Percentiles rank a stretch among this genome's conserved stretches.
Conservation (phyloP, 2,888 invertebrate species). For the Drosophila phalerata region DNA sequence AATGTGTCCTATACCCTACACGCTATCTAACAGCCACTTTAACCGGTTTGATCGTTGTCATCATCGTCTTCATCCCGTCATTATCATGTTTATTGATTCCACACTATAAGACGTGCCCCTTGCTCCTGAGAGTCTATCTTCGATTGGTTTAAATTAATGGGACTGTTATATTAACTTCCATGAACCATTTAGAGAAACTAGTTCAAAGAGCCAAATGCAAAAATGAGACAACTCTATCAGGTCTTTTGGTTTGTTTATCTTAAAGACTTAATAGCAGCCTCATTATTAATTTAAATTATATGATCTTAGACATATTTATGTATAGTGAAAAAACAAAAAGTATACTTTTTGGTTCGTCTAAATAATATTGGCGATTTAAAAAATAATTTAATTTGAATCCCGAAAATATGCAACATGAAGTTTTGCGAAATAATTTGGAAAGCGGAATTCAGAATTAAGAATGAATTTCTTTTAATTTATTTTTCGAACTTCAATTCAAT, state of each 20-base stretch:
- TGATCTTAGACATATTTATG: background rate
- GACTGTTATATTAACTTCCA: background rate
- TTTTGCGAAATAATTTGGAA: background rate
- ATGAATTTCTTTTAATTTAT: background rate
- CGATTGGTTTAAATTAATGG: background rate
- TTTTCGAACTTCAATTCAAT: background rate
- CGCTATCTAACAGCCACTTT: background rate
- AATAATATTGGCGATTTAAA: background rate
- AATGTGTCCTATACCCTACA: constrained; percentile 17
- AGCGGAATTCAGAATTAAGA: background rate
- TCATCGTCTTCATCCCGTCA: constrained; percentile 5
- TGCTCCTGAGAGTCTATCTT: background rate
- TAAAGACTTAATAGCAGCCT: background rate
- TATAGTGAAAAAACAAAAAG: background rate
- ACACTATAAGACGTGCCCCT: constrained; percentile 14
- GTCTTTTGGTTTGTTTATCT: background rate
- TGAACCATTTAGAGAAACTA: background rate
- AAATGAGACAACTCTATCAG: no score
- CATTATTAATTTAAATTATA: constrained; percentile 4
- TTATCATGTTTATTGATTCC: background rate
- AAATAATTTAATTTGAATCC: background rate
- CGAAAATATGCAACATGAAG: constrained; percentile 23
- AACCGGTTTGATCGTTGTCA: constrained; percentile 37
- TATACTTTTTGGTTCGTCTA: constrained; percentile 18
- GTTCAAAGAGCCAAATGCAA: background rate